These are phyloP conservation scores for Kryptopterus vitreolus DNA, from an alignment of 2,797 vertebrate species.

Conservation along the genomic window DNA sequence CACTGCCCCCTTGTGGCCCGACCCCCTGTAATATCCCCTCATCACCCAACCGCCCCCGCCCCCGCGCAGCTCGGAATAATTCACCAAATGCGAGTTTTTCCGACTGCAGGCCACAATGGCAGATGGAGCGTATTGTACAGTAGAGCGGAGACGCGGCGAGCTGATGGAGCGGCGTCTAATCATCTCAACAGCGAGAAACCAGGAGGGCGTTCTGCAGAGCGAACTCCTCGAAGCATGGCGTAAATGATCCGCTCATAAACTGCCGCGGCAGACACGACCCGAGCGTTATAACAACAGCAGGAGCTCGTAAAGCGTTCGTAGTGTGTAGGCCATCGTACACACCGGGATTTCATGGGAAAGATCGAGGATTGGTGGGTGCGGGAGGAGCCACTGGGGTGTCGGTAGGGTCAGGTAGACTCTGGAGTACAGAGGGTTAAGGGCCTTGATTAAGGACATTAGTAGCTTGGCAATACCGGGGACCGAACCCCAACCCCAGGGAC, in stretches of 20 bases:
- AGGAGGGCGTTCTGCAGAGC: neutral
- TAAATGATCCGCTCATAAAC: slow-evolving; percentile 14
- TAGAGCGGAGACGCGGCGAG: slow-evolving; percentile 12
- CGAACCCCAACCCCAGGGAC: no score
- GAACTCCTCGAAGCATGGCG: slow-evolving; percentile 8
- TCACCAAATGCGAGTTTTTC: slow-evolving; percentile 44
- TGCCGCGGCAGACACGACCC: neutral
- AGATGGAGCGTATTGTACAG: slow-evolving; percentile 32
- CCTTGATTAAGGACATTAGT: no score
- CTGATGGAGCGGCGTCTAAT: slow-evolving; percentile 34
- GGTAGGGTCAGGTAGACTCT: no score
- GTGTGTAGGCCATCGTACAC: neutral
- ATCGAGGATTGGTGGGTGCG: no score
- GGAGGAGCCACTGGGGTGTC: no score
- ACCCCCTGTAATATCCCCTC: no score
- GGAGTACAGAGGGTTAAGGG: no score
- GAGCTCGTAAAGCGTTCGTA: neutral
- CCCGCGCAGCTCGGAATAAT: slow-evolving; percentile 22
- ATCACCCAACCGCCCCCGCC: no score
- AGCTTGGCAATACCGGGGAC: no score
- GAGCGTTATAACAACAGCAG: neutral
- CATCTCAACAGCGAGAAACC: neutral
- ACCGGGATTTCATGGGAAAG: neutral
- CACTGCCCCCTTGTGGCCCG: slow-evolving; percentile 65
- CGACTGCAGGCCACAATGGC: slow-evolving; percentile 37